Base-by-base conservation (phyloP, 2,888 invertebrate species). In the Dendrolimus pini region DNA sequence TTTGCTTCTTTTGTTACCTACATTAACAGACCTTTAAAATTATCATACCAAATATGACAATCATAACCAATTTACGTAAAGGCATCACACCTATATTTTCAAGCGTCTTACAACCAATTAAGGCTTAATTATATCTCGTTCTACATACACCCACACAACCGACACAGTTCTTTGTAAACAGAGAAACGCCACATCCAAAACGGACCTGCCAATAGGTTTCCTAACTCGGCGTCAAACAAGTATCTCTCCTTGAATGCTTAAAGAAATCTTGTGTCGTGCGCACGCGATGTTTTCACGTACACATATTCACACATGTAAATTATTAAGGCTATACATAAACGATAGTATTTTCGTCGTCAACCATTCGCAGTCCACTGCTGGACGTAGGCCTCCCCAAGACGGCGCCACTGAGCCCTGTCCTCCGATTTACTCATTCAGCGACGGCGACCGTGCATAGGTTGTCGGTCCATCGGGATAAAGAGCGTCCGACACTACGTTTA, bases 241-340 rank as follows among this genome's bases (percentile, higher is more conserved):
- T 59, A 55, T 56, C 56, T 59, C 58, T 59, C 58, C 58, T 59
- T 59, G 58, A 59, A 59, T 80, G 86, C 74, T 77, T 78, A 83
- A 89, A 88, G 89, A 89, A 89, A 87, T 86, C 87, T 83, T 68
- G 65, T 69, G 63, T 63, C 62, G 69, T 72, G 74, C 70, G 76
- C 88, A 89, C 87, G 88, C 88, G 78, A 85, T 74, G 82, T 78
- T 89, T 88, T 89, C 87, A 79, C 82, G 78, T 78, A 75, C 74
- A 70, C 75, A 75, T 69, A 61, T 59, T 62, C 61, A 68, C 59
- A 68, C 60, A 58, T 59, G 60, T 52, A 30, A 30, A 30, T 30
- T 30, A 6, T 30, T 3, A 54, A 9, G 18, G 41, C n/a, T 14
- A 13, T n/a, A 54, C 59, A 55, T 53, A 47, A 47, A 47, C 47